phyloP scores from a whole-genome alignment of 2,113 vertebrate genomes.

The Paralichthys olivaceus region DNA sequence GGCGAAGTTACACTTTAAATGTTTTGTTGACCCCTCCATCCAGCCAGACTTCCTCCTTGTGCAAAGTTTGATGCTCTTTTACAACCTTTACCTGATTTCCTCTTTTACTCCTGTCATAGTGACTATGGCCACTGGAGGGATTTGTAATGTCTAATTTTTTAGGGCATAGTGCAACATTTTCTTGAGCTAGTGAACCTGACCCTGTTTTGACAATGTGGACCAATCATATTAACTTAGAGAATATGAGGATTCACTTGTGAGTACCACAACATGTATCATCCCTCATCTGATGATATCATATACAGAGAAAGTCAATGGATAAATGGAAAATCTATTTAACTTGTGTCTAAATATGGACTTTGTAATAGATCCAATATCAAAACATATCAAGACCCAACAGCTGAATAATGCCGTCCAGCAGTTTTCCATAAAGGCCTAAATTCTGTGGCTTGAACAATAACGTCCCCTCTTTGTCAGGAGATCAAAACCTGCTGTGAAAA shows the following conservation, averaged over 20 bases:
- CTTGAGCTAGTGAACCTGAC: no score
- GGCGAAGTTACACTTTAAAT: no score
- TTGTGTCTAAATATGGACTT: not conserved
- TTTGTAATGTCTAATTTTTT: no score
- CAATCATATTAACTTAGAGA: not conserved
- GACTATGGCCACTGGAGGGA: no score
- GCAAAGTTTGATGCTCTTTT: no score
- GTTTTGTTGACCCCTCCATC: no score
- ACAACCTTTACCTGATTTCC: no score
- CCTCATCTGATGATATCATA: not conserved
- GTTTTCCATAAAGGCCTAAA: not conserved
- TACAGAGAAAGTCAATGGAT: not conserved
- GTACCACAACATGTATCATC: no score
- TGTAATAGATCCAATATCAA: not conserved
- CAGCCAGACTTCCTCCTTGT: no score
- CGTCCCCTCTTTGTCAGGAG: conserved; percentile 15
- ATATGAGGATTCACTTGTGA: not conserved
- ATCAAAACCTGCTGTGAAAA: conserved; percentile 21
- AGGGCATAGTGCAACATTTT: no score
- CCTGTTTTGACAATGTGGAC: not conserved
- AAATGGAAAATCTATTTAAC: not conserved
- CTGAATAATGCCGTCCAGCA: conserved; percentile 24
- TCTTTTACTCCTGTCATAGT: no score
- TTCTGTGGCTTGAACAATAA: not conserved
- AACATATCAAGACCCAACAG: not conserved